phyloP scores from a whole-genome alignment of 1,140 invertebrate genomes.

The Hirudo medicinalis region DNA sequence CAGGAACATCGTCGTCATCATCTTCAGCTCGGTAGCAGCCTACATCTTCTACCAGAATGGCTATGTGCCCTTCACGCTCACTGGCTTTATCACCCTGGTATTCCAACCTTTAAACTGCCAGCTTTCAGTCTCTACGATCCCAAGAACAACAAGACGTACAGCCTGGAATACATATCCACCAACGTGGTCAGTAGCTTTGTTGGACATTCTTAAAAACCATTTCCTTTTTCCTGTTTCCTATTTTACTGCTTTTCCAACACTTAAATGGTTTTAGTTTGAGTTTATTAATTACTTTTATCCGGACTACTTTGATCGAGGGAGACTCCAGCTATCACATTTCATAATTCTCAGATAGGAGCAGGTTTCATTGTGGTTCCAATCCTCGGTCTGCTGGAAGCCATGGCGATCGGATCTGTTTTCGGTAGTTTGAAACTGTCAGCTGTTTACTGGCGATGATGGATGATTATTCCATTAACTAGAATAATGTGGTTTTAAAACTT shows the following conservation, averaged over 20 bases:
- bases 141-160: constrained; percentile 12
- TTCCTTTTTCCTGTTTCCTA: background rate
- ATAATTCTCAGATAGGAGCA: constrained; percentile 28
- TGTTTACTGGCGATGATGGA: background rate
- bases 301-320: background rate
- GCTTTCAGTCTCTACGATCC: constrained; percentile 25
- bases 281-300: background rate
- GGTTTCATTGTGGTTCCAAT: constrained; percentile 37
- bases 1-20: constrained; percentile 37
- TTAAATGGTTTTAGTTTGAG: no score
- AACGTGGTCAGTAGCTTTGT: background rate
- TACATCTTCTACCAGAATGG: constrained; percentile 27
- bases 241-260: background rate
- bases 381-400: constrained; percentile 36
- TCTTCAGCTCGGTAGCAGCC: constrained; percentile 29
- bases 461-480: background rate
- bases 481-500: constrained; percentile 4
- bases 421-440: constrained; percentile 27
- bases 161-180: background rate
- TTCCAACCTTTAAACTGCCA: constrained; percentile 35
- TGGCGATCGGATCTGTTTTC: constrained; percentile 40
- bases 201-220: background rate
- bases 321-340: background rate
- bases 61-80: constrained; percentile 31
- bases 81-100: constrained; percentile 32